Percentiles rank a stretch among this genome's conserved stretches.
phyloP scores from a whole-genome alignment of 2,113 vertebrate genomes.

The Podarcis raffonei region DNA sequence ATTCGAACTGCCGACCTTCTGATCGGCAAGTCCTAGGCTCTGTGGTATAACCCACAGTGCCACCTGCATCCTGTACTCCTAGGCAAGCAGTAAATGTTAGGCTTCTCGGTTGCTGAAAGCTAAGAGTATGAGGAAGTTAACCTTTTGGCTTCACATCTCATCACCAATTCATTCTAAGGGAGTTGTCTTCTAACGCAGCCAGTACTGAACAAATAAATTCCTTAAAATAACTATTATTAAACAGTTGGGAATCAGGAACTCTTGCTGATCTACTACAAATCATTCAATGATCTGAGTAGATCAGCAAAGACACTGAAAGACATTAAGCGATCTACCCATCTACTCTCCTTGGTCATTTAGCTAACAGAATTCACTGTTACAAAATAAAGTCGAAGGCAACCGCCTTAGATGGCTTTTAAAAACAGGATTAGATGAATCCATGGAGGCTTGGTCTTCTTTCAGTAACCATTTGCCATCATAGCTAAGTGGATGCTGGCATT shows the following conservation, averaged over 20 bases:
- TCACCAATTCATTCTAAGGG: neutral
- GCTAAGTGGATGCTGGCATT: neutral
- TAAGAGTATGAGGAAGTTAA: slow-evolving; percentile 6
- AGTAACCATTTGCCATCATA: neutral
- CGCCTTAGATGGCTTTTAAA: neutral
- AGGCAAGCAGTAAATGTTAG: neutral
- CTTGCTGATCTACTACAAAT: neutral
- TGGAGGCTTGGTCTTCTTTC: neutral
- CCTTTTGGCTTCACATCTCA: slow-evolving; percentile 8
- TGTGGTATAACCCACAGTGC: no score
- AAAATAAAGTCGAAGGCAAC: no score
- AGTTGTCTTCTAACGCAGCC: neutral
- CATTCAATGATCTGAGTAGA: neutral
- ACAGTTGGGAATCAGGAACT: neutral
- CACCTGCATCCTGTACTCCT: slow-evolving; percentile 10
- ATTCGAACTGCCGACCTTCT: no score
- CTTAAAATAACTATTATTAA: neutral
- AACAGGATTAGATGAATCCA: neutral
- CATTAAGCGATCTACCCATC: no score
- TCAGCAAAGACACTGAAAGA: no score
- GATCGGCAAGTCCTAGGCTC: no score
- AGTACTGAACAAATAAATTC: neutral
- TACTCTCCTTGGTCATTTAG: no score
- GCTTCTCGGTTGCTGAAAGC: slow-evolving; percentile 7
- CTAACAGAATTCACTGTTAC: no score